These are phyloP conservation scores for Cacoxenus indagator DNA, from an alignment of 2,888 invertebrate species.

Conservation along the genomic window DNA sequence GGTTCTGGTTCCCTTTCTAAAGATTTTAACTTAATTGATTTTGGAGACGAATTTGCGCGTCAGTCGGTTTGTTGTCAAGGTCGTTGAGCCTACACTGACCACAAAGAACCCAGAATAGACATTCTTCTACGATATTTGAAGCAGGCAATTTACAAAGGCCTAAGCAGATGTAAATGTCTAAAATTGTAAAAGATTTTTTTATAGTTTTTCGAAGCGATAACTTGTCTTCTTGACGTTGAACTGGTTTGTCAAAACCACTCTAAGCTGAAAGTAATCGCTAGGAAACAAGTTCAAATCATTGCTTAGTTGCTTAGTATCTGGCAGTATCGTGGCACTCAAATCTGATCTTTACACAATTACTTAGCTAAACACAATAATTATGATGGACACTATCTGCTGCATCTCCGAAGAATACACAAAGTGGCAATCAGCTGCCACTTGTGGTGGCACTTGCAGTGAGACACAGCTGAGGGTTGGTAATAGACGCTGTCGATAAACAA, in stretches of 20 bases:
- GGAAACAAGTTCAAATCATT: too few species aligned
- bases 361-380: slow-evolving; percentile 11
- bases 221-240: too few species aligned
- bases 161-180: too few species aligned
- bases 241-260: too few species aligned
- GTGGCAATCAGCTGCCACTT: neutral
- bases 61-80: neutral
- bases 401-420: slow-evolving; percentile 6
- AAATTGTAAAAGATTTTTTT: too few species aligned
- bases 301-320: slow-evolving; percentile 34
- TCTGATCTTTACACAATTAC: slow-evolving; percentile 8
- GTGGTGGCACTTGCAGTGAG: neutral
- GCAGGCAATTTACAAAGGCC: too few species aligned
- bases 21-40: neutral
- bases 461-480: neutral
- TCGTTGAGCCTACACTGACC: neutral
- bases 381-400: slow-evolving; percentile 3
- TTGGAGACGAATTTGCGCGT: neutral
- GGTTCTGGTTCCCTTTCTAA: neutral
- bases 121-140: neutral
- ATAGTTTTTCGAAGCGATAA: too few species aligned
- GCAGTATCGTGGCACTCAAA: slow-evolving; percentile 41
- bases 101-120: too few species aligned
- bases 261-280: too few species aligned
- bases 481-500: slow-evolving; percentile 5